phyloP scores from a whole-genome alignment of 1,140 invertebrate genomes.

The Gryllus bimaculatus region DNA sequence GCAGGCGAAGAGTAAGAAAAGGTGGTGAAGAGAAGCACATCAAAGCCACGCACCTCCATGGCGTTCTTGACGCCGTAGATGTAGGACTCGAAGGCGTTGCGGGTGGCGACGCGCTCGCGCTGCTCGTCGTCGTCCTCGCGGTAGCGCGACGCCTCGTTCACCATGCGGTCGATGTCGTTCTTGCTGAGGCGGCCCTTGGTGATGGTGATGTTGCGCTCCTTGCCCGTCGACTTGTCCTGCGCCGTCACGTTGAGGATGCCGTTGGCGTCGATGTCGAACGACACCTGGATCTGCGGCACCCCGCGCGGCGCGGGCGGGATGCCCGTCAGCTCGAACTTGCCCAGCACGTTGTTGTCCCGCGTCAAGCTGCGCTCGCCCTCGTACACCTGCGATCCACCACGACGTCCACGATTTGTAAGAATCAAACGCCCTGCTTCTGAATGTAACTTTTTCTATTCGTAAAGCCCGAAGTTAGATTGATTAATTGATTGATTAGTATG shows the following conservation, averaged over 20 bases:
- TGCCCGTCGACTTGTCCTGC: conserved; percentile 65
- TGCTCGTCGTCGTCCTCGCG: conserved; percentile 57
- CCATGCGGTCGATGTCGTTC: conserved; percentile 57
- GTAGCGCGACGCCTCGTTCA: conserved; percentile 65
- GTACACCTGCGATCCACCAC: conserved; percentile 32
- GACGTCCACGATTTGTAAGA: too few species aligned
- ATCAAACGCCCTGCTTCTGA: too few species aligned
- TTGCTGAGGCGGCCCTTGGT: conserved; percentile 71
- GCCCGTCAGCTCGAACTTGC: conserved; percentile 57
- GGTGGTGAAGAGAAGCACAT: too few species aligned
- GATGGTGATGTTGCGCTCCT: conserved; percentile 69
- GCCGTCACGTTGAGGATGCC: conserved; percentile 74
- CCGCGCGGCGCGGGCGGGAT: conserved; percentile 37
- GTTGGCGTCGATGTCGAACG: conserved; percentile 71
- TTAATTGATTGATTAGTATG: too few species aligned
- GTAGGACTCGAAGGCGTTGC: conserved; percentile 78
- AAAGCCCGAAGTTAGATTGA: too few species aligned
- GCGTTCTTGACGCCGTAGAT: conserved; percentile 55
- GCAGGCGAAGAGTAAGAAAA: too few species aligned
- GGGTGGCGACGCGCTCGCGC: conserved; percentile 52
- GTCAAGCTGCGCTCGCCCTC: conserved; percentile 59
- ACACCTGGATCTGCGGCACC: conserved; percentile 53
- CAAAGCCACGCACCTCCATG: neutral
- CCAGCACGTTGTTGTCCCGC: conserved; percentile 64
- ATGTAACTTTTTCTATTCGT: too few species aligned